Base-by-base conservation (phyloP, 2,888 invertebrate genomes). In the Andrena chrysosceles region DNA sequence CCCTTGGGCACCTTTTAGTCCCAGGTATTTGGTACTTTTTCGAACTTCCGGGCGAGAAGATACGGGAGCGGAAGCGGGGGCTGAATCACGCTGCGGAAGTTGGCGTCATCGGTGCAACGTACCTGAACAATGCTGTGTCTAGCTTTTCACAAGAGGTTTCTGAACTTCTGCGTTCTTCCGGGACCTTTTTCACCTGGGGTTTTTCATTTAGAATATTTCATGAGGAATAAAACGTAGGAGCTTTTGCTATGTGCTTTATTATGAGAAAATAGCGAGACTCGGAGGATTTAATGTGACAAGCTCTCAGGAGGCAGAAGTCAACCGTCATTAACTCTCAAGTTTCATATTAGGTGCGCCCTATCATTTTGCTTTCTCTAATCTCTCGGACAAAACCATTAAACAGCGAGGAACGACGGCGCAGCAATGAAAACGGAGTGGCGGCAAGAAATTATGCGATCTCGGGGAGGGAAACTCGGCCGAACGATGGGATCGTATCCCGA, bases 1-100 rank as follows among this genome's bases (percentile, higher is more conserved):
- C n/a, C 1, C 63, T 23, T 7, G 29, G 20, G 26, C 35, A 67
- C 63, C 56, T 71, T 68, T 60, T 26, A 31, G 23, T 52, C 42
- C 20, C 75, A 62, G 77, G 60, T 76, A 68, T 84, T 71, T 52
- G 35, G 2, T 49, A 49, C 54, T 35, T 70, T 71, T 33, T 75
- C 64, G 64, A 73, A 64, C 67, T 84, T 84, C 83, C 87, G 81
- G 80, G 13, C 13, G 2, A 16, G 16, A n/a, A 59, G 56, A 80
- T 77, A 76, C 66, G n/a, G 35, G 77, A 72, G 33, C 87, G 89
- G 89, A 89, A 86, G 66, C 72, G 77, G 60, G 60, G 81, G 54
- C 13, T 64, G 75, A 82, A 83, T 87, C 83, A 83, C 70, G 35
- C n/a, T n/a, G 54, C 85, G 88, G 88, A 89, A 88, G 78, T 80